Percentiles rank a stretch among this genome's conserved stretches.
phyloP scores from a whole-genome alignment of 2,888 invertebrate species.

The Limnephilus rhombicus region DNA sequence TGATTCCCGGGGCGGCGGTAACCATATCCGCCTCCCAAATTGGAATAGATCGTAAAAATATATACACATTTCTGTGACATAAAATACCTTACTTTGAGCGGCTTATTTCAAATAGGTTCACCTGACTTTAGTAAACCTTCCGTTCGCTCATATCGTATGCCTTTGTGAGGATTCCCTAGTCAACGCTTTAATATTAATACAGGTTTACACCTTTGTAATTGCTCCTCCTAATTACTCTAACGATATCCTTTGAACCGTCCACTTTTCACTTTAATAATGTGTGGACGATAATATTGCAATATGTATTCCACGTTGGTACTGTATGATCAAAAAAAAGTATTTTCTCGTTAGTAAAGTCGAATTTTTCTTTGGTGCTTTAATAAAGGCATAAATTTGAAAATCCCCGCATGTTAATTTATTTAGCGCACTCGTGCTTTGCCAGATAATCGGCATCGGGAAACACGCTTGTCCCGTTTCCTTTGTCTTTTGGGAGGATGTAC shows the following conservation, averaged over 20 bases:
- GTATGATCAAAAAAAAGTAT: neutral
- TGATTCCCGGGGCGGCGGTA: too few relatives aligned
- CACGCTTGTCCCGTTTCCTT: neutral
- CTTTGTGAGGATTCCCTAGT: neutral
- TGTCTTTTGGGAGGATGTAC: neutral
- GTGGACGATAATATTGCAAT: neutral
- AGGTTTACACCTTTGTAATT: slow-evolving; percentile 13
- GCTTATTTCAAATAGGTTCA: neutral
- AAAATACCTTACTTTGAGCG: neutral
- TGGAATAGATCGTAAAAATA: too few relatives aligned
- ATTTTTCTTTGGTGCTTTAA: slow-evolving; percentile 18
- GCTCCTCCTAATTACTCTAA: slow-evolving; percentile 17
- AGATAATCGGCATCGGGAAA: neutral
- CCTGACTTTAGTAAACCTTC: neutral
- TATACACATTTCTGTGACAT: neutral
- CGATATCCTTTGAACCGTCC: slow-evolving; percentile 37
- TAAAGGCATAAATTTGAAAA: neutral
- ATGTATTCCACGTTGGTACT: neutral
- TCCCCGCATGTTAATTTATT: neutral
- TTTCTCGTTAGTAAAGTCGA: neutral
- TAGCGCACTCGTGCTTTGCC: neutral
- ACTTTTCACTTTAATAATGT: neutral
- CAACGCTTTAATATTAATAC: slow-evolving; percentile 28
- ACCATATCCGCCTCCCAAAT: too few relatives aligned
- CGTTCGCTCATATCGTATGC: slow-evolving; percentile 3